Base-by-base conservation (phyloP, 1,140 invertebrate species). In the Drusus annulatus region DNA sequence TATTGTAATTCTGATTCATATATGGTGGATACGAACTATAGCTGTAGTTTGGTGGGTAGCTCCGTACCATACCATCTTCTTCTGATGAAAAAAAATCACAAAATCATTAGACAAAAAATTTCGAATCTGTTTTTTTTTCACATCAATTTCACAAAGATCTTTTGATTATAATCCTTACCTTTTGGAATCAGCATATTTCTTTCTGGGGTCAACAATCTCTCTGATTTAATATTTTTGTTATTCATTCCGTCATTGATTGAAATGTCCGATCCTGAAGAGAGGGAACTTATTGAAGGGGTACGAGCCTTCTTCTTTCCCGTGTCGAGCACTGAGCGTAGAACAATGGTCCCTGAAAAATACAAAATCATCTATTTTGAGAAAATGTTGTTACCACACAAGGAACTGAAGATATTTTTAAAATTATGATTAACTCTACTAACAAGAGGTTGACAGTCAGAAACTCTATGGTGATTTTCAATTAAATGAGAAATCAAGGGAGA, bases 301-400 rank as follows among this genome's bases (percentile, higher is more conserved):
- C 87, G 87, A 13, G 71, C 76, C 23, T 86, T 83, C 36, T 87
- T 82, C 84, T 89, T 88, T 80, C 87, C 88, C 0, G 86, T 88
- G 80, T 84, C 90, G 52, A 89, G 84, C 79, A 87, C 90, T 73
- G 86, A 85, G 17, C 87, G 85, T 51, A 89, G 86, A 58, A 88
- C 84, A 56, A 89, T 88, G 15, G 88, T 87, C 16, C 54, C 74
- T 76, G 58, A 4, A 62, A 45, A 76, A 36, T 31, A 25, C 17
- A 10, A 31, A 65, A 7, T 15, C 7, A 28, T 31, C 8, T 36
- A 36, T 36, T 36, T 7, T 36, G 5, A 45, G 36, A 45, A 45
- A 45, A 45, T 45, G 25, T 71, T 45, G 25, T 71, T 0, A 75
- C 73, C 4, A 45, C 36, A 45, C 8, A 36, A 36, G 5, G 8